Evolutionary conservation across 1,140 invertebrate species (phyloP).

Genomic region (Steinernema feltiae): DNA sequence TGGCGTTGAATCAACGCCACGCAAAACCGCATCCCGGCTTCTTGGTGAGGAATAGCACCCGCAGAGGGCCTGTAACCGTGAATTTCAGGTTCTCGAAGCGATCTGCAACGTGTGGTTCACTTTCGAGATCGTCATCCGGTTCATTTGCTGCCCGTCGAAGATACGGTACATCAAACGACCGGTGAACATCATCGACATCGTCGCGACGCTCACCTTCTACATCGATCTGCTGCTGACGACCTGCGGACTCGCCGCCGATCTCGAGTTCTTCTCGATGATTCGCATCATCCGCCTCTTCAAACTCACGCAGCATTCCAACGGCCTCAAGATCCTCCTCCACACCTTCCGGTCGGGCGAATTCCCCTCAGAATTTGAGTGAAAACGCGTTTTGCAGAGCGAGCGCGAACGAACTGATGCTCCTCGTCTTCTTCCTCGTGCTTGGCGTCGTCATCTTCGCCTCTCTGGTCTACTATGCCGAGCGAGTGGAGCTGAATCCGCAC

Average conservation of each 20-base stretch:
- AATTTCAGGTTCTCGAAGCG: constrained; percentile 85
- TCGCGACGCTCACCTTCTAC: constrained; percentile 90
- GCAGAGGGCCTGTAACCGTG: not conserved
- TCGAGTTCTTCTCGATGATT: constrained; percentile 98
- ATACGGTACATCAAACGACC: constrained; percentile 82
- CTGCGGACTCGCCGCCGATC: constrained; percentile 64
- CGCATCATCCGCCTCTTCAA: constrained; percentile 96
- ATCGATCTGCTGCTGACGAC: constrained; percentile 62
- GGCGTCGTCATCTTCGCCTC: constrained; percentile 94
- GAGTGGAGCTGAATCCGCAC: constrained; percentile 64
- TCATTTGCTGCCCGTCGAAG: constrained; percentile 69
- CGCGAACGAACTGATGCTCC: constrained; percentile 88
- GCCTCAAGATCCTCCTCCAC: constrained; percentile 94
- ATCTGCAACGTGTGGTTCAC: constrained; percentile 94
- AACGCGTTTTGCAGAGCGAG: constrained; percentile 73
- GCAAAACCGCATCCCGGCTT: constrained; percentile 55
- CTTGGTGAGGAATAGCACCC: constrained; percentile 31
- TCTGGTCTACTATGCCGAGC: constrained; percentile 90
- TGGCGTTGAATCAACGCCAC: constrained; percentile 47
- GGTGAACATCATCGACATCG: constrained; percentile 84
- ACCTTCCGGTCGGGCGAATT: constrained; percentile 67
- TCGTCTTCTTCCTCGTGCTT: constrained; percentile 84
- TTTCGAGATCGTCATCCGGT: constrained; percentile 77
- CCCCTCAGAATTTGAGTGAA: not conserved
- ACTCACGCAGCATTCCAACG: constrained; percentile 89